phyloP scores from a whole-genome alignment of 2,888 invertebrate genomes.

The Slavum lentiscoides region DNA sequence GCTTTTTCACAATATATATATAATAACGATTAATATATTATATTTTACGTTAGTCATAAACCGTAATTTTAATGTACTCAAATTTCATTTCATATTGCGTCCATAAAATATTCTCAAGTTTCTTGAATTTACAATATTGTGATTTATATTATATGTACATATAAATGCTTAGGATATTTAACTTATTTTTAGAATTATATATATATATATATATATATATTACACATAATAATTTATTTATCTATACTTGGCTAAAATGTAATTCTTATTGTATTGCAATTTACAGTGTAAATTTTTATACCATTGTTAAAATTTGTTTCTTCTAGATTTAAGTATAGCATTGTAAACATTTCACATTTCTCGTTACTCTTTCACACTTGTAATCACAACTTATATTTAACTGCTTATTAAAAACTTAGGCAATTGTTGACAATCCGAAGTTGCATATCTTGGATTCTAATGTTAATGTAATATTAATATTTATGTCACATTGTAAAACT shows the following conservation, averaged over 20 bases:
- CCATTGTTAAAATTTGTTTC: constrained; percentile 47
- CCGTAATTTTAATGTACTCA: constrained; percentile 33
- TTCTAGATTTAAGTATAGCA: constrained; percentile 39
- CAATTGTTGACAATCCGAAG: constrained; percentile 51
- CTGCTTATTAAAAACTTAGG: constrained; percentile 43
- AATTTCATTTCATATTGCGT: constrained; percentile 18
- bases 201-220: no score
- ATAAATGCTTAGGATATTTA: constrained; percentile 42
- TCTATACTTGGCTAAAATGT: constrained; percentile 40
- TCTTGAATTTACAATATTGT: constrained; percentile 46
- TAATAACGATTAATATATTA: constrained; percentile 18
- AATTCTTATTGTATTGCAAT: constrained; percentile 42
- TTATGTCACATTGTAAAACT: constrained; percentile 15
- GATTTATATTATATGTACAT: constrained; percentile 45
- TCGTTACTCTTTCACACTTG: constrained; percentile 35
- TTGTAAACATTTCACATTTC: constrained; percentile 37
- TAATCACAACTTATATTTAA: constrained; percentile 38
- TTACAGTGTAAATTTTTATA: constrained; percentile 48
- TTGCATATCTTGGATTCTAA: constrained; percentile 51
- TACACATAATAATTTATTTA: constrained; percentile 42
- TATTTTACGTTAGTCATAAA: constrained; percentile 24
- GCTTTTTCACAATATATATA: constrained; percentile 41
- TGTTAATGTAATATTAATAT: constrained; percentile 17
- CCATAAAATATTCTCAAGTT: constrained; percentile 41
- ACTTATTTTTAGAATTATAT: constrained; percentile 37